Base-by-base conservation (phyloP, 2,888 invertebrate genomes). In the Drosophila mimetica region DNA sequence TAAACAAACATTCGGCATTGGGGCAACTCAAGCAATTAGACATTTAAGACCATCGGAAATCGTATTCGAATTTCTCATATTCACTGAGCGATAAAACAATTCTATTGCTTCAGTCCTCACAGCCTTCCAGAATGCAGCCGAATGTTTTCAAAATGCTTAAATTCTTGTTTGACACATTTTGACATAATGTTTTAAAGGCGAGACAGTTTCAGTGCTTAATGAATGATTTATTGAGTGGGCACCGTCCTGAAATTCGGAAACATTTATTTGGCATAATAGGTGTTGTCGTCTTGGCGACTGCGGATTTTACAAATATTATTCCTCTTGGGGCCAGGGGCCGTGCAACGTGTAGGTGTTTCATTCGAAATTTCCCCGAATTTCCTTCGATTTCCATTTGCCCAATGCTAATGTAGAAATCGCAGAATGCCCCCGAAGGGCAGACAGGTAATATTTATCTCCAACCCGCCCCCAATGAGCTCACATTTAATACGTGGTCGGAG, bases 1-100 rank as follows among this genome's bases (percentile, higher is more conserved):
- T 65, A 80, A 77, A 74, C 74, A 80, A 71, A 65, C 70, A 50
- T 39, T 50, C 59, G 36, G 64, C 48, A 53, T 65, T 32, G 58
- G 6, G 13, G 16, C 42, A 48, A 39, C 50, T 37, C 28, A 70
- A 48, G 37, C 52, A 52, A 70, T 59, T 70, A 59, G 30, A 51
- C 46, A 71, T 53, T 71, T 47, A 36, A 70, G 71, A 71, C 60
- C 42, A 71, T 57, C 36, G 60, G 20, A 53, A 53, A 47, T 67
- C 30, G 50, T 37, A 20, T 48, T 44, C 14, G 44, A 20, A 32
- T 59, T 61, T 42, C 59, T 22, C 28, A 64, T 50, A 48, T 28
- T 32, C 50, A 42, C 32, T 32, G 37, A 47, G 36, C 30, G 16
- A 65, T 28, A 50, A 50, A 67, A 20, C 28, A 37, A 22, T 14